These are phyloP conservation scores for Leucoptera coffeella DNA, from an alignment of 2,888 invertebrate genomes.

Conservation along the genomic window DNA sequence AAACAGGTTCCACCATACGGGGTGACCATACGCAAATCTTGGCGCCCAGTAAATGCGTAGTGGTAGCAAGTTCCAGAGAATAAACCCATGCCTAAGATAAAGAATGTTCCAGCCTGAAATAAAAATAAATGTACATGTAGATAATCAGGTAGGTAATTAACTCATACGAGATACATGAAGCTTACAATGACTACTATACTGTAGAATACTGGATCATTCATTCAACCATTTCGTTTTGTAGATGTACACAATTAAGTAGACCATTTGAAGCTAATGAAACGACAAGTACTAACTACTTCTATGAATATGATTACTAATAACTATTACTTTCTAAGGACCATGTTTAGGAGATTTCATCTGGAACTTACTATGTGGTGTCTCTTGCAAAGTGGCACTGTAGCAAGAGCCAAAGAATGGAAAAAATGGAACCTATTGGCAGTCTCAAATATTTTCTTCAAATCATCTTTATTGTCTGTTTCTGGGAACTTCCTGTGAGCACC, in stretches of 20 bases:
- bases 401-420: slow-evolving; percentile 77
- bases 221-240: too few relatives aligned
- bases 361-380: slow-evolving; percentile 69
- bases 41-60: slow-evolving; percentile 77
- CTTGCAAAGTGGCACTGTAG: slow-evolving; percentile 74
- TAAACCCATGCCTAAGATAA: slow-evolving; percentile 70
- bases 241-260: too few relatives aligned
- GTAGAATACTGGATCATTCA: too few relatives aligned
- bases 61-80: slow-evolving; percentile 93
- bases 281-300: too few relatives aligned
- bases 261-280: too few relatives aligned
- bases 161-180: too few relatives aligned
- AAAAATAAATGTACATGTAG: too few relatives aligned
- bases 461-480: slow-evolving; percentile 58
- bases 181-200: too few relatives aligned
- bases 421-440: slow-evolving; percentile 85
- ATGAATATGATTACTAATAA: too few relatives aligned
- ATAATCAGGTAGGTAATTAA: too few relatives aligned
- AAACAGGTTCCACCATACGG: slow-evolving; percentile 86
- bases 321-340: too few relatives aligned
- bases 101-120: slow-evolving; percentile 70
- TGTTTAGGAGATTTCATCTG: neutral
- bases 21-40: slow-evolving; percentile 64
- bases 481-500: slow-evolving; percentile 67
- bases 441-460: slow-evolving; percentile 73